Evolutionary conservation across 2,888 invertebrate species (phyloP).

Genomic region (Alsophila aescularia): DNA sequence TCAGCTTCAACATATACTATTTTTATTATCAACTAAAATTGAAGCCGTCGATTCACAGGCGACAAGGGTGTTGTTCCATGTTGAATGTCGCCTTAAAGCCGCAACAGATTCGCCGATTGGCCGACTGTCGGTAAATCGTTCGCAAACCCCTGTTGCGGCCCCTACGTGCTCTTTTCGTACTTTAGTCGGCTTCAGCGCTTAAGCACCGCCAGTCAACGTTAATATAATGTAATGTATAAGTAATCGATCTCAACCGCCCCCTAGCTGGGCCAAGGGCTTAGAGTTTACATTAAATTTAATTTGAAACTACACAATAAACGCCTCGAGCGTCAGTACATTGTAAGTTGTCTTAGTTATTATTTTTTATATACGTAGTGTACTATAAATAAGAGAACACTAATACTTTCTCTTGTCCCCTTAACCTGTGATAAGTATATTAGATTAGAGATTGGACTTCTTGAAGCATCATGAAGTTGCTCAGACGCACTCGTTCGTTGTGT

Average conservation of each 20-base stretch:
- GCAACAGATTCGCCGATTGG: conserved; percentile 24
- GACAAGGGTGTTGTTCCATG: conserved; percentile 20
- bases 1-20: conserved; percentile 46
- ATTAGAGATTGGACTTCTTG: conserved; percentile 75
- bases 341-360: conserved; percentile 78
- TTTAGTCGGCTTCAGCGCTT: conserved; percentile 69
- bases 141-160: conserved; percentile 39
- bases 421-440: conserved; percentile 85
- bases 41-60: conserved; percentile 37
- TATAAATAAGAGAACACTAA: conserved; percentile 81
- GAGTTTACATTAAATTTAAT: conserved; percentile 55
- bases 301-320: conserved; percentile 59
- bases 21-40: conserved; percentile 62
- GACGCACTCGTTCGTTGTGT: conserved; percentile 64
- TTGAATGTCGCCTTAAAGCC: conserved; percentile 31
- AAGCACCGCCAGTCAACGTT: conserved; percentile 73
- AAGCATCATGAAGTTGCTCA: conserved; percentile 75
- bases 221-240: conserved; percentile 60
- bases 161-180: conserved; percentile 58
- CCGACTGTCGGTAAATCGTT: conserved; percentile 4
- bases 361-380: conserved; percentile 61
- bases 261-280: conserved; percentile 71
- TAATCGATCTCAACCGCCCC: conserved; percentile 81
- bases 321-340: conserved; percentile 62
- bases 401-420: conserved; percentile 84